Conservation (phyloP, 2,888 invertebrate genomes). For the Phlogophora meticulosa region DNA sequence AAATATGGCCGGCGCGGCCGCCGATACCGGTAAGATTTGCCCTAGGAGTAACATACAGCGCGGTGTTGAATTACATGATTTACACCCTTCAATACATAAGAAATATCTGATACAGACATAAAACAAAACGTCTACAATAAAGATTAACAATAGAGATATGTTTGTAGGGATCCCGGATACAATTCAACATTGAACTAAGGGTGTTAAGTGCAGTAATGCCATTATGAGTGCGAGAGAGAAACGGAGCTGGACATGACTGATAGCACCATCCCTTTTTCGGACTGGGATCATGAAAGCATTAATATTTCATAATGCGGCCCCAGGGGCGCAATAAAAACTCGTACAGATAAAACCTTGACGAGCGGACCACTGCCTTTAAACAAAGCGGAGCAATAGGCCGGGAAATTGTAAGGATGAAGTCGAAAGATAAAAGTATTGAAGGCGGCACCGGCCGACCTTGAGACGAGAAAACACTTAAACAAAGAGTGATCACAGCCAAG, state of each 20-base stretch:
- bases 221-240: no score
- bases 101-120: slow-evolving; percentile 57
- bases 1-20: slow-evolving; percentile 62
- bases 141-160: slow-evolving; percentile 54
- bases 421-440: slow-evolving; percentile 66
- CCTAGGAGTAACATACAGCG: slow-evolving; percentile 54
- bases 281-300: no score
- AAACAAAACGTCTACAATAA: slow-evolving; percentile 49
- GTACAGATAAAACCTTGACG: slow-evolving; percentile 34
- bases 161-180: slow-evolving; percentile 49
- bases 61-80: slow-evolving; percentile 64
- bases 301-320: no score
- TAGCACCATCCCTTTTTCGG: no score
- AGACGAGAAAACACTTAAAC: slow-evolving; percentile 79
- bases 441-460: slow-evolving; percentile 77
- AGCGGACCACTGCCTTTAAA: slow-evolving; percentile 21
- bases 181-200: slow-evolving; percentile 45
- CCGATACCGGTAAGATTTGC: slow-evolving; percentile 63
- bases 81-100: slow-evolving; percentile 59
- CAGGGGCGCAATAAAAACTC: slow-evolving; percentile 54
- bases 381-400: slow-evolving; percentile 63
- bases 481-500: slow-evolving; percentile 76
- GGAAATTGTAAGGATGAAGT: slow-evolving; percentile 56
- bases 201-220: slow-evolving; percentile 52
- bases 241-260: no score